Evolutionary conservation across 1,140 invertebrate species (phyloP).

Genomic region (Campoletis sonorensis): DNA sequence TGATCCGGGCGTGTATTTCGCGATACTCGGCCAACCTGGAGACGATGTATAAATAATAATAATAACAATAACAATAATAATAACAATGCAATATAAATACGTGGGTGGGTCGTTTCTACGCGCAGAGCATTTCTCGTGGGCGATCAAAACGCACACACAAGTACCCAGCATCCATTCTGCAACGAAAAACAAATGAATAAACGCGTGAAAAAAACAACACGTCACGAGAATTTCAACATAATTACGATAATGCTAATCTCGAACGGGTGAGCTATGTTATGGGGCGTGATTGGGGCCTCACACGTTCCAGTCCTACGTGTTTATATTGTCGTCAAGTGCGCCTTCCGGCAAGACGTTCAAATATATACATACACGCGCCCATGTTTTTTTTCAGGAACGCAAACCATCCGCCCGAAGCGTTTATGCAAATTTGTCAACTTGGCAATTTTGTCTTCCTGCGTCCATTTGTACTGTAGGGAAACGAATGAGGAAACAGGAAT

Average conservation of each 20-base stretch:
- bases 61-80: neutral
- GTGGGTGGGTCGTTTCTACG: conserved; percentile 13
- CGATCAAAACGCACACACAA: neutral
- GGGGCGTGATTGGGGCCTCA: conserved; percentile 17
- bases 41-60: no score
- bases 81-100: conserved; percentile 12
- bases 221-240: conserved; percentile 37
- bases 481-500: no score
- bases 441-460: conserved; percentile 13
- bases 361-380: no score
- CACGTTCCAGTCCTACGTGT: conserved; percentile 17
- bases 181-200: neutral
- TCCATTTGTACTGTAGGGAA: no score
- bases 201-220: neutral
- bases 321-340: conserved; percentile 28
- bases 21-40: neutral
- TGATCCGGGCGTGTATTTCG: neutral
- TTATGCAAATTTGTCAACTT: conserved; percentile 30
- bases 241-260: conserved; percentile 40
- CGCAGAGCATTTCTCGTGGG: conserved; percentile 10
- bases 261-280: conserved; percentile 25
- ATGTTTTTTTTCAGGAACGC: conserved; percentile 12
- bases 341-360: conserved; percentile 35
- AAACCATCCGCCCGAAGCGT: conserved; percentile 15
- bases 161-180: neutral